These are phyloP conservation scores for Pogonognathellus flavescens DNA, from an alignment of 1,140 invertebrate genomes.

Conservation along the genomic window DNA sequence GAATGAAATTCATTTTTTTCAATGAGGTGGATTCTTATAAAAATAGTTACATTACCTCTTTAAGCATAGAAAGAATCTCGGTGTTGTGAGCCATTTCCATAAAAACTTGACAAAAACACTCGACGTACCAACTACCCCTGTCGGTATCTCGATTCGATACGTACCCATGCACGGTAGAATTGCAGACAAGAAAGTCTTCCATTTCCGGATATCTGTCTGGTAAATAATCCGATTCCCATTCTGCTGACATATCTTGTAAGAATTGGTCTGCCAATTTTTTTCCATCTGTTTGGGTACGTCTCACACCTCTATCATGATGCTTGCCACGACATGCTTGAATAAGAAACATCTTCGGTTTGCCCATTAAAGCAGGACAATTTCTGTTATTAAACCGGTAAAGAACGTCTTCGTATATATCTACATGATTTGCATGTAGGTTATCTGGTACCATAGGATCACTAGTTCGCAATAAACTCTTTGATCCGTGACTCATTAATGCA, in stretches of 20 bases:
- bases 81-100: constrained; percentile 74
- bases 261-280: constrained; percentile 12
- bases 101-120: constrained; percentile 81
- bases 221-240: background rate
- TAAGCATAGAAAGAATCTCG: constrained; percentile 55
- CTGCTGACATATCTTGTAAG: background rate
- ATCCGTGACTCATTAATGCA: constrained; percentile 76
- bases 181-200: constrained; percentile 64
- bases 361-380: constrained; percentile 67
- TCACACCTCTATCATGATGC: constrained; percentile 60
- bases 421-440: constrained; percentile 17
- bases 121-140: constrained; percentile 77
- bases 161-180: constrained; percentile 62
- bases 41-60: constrained; percentile 39
- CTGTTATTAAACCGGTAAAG: constrained; percentile 66
- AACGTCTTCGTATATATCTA: constrained; percentile 58
- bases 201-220: constrained; percentile 49
- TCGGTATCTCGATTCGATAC: constrained; percentile 62
- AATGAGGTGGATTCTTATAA: too few species aligned
- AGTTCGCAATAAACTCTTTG: constrained; percentile 45
- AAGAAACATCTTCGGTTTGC: constrained; percentile 71
- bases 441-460: constrained; percentile 29
- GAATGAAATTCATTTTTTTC: too few species aligned
- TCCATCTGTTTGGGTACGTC: constrained; percentile 47
- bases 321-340: constrained; percentile 71